A percentile compares a stretch with the other conserved stretches of the same genome.
Evolutionary conservation across 2,113 vertebrate species (phyloP).

Genomic region (Sceloporus tristichus): DNA sequence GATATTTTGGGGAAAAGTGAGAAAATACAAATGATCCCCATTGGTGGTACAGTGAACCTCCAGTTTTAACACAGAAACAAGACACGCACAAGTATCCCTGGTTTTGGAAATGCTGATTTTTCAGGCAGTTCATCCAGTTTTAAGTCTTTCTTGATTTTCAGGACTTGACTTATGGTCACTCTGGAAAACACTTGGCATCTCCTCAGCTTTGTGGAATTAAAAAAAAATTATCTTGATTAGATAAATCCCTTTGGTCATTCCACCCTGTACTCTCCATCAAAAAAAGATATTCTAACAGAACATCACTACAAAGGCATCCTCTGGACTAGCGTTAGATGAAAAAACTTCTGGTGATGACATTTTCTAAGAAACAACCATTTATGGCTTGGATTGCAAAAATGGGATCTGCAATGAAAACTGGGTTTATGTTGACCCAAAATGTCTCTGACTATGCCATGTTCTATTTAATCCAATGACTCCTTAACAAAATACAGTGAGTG

Average conservation of each 20-base stretch:
- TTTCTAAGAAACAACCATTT: slow-evolving; percentile 63
- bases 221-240: neutral
- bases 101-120: neutral
- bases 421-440: slow-evolving; percentile 55
- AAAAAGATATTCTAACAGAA: neutral
- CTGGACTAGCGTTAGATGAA: slow-evolving; percentile 27
- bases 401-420: slow-evolving; percentile 45
- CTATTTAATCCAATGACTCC: slow-evolving; percentile 52
- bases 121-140: neutral
- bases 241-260: slow-evolving; percentile 17
- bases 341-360: slow-evolving; percentile 34
- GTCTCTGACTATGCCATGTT: slow-evolving; percentile 46
- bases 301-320: slow-evolving; percentile 44
- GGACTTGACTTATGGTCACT: neutral
- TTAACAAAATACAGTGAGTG: slow-evolving; percentile 21
- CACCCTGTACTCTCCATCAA: neutral
- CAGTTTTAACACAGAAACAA: neutral
- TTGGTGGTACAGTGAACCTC: neutral
- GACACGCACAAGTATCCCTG: neutral
- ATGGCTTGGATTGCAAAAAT: slow-evolving; percentile 57
- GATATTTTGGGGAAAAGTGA: neutral
- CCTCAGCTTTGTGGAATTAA: neutral
- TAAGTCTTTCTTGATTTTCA: neutral
- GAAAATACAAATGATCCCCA: neutral
- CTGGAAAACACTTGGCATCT: too few relatives aligned